Evolutionary conservation across 2,113 vertebrate species (phyloP).

Genomic region (western clawed frog (Xenopus tropicalis)): UCB_Xtro_10.0 CM004443.2:124530001-124530500

Average conservation of each 20-base stretch:
- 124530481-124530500: slow-evolving; percentile 35
- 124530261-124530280: slow-evolving; percentile 79
- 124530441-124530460: slow-evolving; percentile 91
- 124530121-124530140: slow-evolving; percentile 85
- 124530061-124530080: slow-evolving; percentile 97
- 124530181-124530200: slow-evolving; percentile 78
- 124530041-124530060: slow-evolving; percentile 92
- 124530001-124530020: slow-evolving; percentile 88
- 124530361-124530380: slow-evolving; percentile 91
- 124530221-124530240: slow-evolving; percentile 68
- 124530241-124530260: slow-evolving; percentile 74
- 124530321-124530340: slow-evolving; percentile 76
- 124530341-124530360: slow-evolving; percentile 79
- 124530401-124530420: slow-evolving; percentile 87
- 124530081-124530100: slow-evolving; percentile 95
- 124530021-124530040: slow-evolving; percentile 95
- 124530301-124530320: slow-evolving; percentile 79
- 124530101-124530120: slow-evolving; percentile 97
- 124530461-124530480: slow-evolving; percentile 93
- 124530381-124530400: slow-evolving; percentile 88
- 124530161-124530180: slow-evolving; percentile 51
- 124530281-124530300: slow-evolving; percentile 80
- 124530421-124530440: slow-evolving; percentile 89
- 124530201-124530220: slow-evolving; percentile 76
- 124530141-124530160: slow-evolving; percentile 51